phyloP scores from a whole-genome alignment of 2,113 vertebrate species.

The Cromileptes altivelis region DNA sequence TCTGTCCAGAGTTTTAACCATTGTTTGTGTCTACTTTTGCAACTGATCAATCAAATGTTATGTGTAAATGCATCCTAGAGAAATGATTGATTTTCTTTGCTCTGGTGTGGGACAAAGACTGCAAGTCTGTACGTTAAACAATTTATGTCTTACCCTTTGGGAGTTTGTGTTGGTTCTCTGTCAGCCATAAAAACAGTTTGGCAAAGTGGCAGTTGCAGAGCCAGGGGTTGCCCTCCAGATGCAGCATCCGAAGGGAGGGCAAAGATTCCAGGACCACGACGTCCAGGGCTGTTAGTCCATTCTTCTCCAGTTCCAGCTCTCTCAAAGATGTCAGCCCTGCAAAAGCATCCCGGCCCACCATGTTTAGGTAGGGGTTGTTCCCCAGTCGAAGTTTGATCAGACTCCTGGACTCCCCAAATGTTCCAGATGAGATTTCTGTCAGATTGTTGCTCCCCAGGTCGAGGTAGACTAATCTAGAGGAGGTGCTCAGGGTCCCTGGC shows the following conservation, averaged over 20 bases:
- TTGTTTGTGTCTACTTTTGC: not conserved
- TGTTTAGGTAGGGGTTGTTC: slow-evolving; percentile 89
- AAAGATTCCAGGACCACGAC: slow-evolving; percentile 87
- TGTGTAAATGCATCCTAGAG: not conserved
- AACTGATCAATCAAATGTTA: not conserved
- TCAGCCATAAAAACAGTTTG: slow-evolving; percentile 71
- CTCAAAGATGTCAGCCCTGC: slow-evolving; percentile 89
- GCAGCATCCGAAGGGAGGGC: slow-evolving; percentile 88
- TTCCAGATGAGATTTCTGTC: slow-evolving; percentile 89
- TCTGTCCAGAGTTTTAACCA: not conserved
- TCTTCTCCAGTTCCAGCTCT: slow-evolving; percentile 91
- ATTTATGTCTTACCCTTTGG: slow-evolving; percentile 88
- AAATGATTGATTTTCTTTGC: slow-evolving; percentile 5
- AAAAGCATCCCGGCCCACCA: slow-evolving; percentile 89
- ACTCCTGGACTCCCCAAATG: slow-evolving; percentile 89
- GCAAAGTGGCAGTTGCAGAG: slow-evolving; percentile 93
- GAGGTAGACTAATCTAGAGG: slow-evolving; percentile 91
- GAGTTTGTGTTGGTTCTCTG: slow-evolving; percentile 82
- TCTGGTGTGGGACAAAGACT: not conserved
- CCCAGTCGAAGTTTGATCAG: slow-evolving; percentile 92
- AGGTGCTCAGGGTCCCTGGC: slow-evolving; percentile 90
- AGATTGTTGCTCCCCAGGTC: slow-evolving; percentile 94
- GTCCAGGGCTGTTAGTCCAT: slow-evolving; percentile 87
- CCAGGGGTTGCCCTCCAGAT: slow-evolving; percentile 96
- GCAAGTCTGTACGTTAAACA: slow-evolving; percentile 18